These are phyloP conservation scores for Adela reaumurella DNA, from an alignment of 2,888 invertebrate genomes.

Conservation along the genomic window DNA sequence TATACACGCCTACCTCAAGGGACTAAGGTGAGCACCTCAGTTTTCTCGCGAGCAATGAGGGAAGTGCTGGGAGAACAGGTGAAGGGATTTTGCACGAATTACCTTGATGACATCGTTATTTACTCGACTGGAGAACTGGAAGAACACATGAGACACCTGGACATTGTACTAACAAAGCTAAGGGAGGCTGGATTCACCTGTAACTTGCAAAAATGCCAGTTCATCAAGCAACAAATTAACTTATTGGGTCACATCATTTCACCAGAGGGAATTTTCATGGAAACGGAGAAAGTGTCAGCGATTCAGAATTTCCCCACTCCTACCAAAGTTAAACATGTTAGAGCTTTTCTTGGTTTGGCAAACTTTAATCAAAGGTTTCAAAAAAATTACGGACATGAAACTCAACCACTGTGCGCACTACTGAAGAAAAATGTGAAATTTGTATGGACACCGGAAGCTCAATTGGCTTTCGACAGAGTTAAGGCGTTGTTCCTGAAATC, in stretches of 20 bases:
- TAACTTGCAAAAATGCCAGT: constrained; percentile 6
- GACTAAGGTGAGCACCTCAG: constrained; percentile 7
- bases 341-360: not conserved
- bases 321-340: constrained; percentile 12
- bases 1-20: constrained; percentile 9
- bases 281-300: constrained; percentile 11
- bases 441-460: not conserved
- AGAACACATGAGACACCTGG: constrained; percentile 6
- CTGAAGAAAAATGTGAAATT: not conserved
- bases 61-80: constrained; percentile 7
- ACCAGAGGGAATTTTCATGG: constrained; percentile 2
- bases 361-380: not conserved
- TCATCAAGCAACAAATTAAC: constrained; percentile 5
- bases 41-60: constrained; percentile 8
- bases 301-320: constrained; percentile 16
- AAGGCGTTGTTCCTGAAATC: not conserved
- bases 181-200: constrained; percentile 6
- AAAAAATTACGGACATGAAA: not conserved
- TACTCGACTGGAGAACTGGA: constrained; percentile 5
- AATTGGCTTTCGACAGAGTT: not conserved
- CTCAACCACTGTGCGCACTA: not conserved
- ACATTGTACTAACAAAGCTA: constrained; percentile 5
- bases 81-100: constrained; percentile 7
- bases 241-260: constrained; percentile 7
- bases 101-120: constrained; percentile 8